Conservation (phyloP, 2,797 vertebrate genomes). For the Linurgus olivaceus region DNA sequence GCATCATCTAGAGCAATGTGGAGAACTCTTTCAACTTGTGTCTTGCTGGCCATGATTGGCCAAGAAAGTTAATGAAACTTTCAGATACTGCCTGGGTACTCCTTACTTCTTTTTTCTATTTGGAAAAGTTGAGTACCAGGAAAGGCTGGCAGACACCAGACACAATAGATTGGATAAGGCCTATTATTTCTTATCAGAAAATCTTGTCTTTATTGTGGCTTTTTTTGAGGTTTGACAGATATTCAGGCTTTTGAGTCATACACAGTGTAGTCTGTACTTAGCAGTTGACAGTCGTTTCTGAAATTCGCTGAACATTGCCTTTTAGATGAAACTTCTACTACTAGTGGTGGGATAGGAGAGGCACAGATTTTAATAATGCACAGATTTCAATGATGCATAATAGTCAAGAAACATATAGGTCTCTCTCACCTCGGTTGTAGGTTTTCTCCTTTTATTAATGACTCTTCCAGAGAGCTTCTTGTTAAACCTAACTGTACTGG, state of each 20-base stretch:
- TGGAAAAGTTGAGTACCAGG: neutral
- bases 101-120: neutral
- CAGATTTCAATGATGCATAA: neutral
- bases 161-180: neutral
- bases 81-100: neutral
- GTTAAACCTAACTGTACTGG: neutral
- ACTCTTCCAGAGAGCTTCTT: neutral
- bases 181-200: neutral
- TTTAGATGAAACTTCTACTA: neutral
- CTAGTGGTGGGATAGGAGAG: neutral
- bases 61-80: neutral
- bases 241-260: neutral
- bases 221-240: neutral
- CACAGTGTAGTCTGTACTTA: neutral
- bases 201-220: neutral
- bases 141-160: neutral
- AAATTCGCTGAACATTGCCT: neutral
- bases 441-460: neutral
- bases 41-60: neutral
- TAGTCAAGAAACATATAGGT: neutral
- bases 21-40: neutral
- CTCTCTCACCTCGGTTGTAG: neutral
- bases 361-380: neutral
- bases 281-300: neutral
- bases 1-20: neutral